Percentiles rank a stretch among this genome's conserved stretches.
These are phyloP conservation scores for Upupa epops DNA, from an alignment of 2,113 vertebrate genomes.

Conservation along the genomic window DNA sequence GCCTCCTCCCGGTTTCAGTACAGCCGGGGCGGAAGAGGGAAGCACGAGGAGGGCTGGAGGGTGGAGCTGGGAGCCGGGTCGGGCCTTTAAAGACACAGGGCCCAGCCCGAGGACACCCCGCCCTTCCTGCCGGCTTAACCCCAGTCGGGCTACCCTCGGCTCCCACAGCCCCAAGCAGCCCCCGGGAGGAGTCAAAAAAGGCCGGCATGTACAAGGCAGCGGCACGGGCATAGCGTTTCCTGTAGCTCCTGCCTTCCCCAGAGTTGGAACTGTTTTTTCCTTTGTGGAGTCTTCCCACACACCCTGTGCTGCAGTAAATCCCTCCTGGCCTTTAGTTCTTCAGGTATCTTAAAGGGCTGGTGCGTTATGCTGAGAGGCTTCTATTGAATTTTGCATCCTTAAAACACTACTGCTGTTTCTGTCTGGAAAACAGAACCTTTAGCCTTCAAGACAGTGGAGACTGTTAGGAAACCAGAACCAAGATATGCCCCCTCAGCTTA, in stretches of 20 bases:
- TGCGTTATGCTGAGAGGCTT: background rate
- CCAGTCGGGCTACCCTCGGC: background rate
- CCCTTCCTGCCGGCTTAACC: background rate
- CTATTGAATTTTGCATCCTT: background rate
- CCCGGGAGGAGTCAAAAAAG: background rate
- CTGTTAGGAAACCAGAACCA: background rate
- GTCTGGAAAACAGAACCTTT: background rate
- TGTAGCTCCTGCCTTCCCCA: rapidly evolving
- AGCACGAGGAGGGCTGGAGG: background rate
- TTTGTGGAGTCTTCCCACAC: background rate
- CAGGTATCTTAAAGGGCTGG: background rate
- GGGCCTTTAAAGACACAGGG: constrained; percentile 32
- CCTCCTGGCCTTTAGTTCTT: background rate
- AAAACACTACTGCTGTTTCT: background rate
- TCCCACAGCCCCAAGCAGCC: rapidly evolving
- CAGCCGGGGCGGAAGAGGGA: background rate
- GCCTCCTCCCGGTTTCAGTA: constrained; percentile 74
- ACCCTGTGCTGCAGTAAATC: rapidly evolving
- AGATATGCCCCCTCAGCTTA: rapidly evolving
- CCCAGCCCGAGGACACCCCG: rapidly evolving
- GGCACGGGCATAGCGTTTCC: rapidly evolving
- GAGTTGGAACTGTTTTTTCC: too few relatives aligned
- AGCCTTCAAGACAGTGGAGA: rapidly evolving
- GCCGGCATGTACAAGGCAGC: background rate
- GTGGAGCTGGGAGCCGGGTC: background rate